phyloP scores from a whole-genome alignment of 2,797 vertebrate genomes.

The Tangara arthus region DNA sequence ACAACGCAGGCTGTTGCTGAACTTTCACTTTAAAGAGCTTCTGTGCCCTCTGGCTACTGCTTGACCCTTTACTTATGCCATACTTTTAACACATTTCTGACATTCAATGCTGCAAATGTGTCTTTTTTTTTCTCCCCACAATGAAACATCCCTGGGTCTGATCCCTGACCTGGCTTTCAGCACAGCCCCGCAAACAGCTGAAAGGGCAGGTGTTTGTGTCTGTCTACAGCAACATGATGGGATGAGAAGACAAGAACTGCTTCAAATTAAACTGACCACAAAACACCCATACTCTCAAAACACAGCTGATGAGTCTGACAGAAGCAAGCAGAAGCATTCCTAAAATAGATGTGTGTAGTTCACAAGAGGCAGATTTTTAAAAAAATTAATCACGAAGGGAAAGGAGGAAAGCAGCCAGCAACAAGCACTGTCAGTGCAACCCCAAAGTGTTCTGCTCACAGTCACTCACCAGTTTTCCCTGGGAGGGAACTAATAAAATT shows the following conservation, averaged over 20 bases:
- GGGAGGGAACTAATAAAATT: background rate
- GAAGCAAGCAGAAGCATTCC: background rate
- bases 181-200: background rate
- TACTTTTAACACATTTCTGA: background rate
- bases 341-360: background rate
- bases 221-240: background rate
- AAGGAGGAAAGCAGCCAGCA: background rate
- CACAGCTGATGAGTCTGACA: background rate
- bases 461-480: background rate
- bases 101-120: background rate
- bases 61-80: background rate
- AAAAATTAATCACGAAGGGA: background rate
- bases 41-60: background rate
- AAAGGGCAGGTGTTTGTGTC: background rate
- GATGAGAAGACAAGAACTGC: background rate
- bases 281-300: background rate
- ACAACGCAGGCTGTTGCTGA: background rate
- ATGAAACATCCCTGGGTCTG: background rate
- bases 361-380: background rate
- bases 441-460: background rate
- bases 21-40: background rate
- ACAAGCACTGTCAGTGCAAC: background rate
- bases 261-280: background rate
- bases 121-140: background rate
- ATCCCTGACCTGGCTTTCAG: background rate